phyloP scores from a whole-genome alignment of 2,113 vertebrate species.

The Piprites chloris region DNA sequence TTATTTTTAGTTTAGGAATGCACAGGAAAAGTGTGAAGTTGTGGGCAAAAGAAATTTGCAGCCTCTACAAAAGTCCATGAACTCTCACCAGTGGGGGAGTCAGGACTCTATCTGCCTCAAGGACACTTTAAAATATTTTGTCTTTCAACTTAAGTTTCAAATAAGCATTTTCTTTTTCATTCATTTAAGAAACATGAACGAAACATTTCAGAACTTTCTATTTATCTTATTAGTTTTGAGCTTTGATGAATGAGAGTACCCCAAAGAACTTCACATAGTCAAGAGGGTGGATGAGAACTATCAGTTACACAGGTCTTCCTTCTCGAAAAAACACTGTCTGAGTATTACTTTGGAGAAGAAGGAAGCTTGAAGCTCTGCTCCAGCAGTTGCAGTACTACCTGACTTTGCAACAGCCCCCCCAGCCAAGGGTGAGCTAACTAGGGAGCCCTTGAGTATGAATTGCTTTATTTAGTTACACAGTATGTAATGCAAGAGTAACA shows the following conservation, averaged over 20 bases:
- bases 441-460: neutral
- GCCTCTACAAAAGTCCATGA: neutral
- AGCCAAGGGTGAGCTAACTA: neutral
- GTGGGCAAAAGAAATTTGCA: neutral
- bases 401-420: neutral
- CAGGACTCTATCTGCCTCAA: neutral
- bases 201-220: neutral
- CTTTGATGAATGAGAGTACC: neutral
- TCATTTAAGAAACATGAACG: neutral
- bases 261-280: neutral
- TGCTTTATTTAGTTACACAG: neutral
- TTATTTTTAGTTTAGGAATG: neutral
- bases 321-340: neutral
- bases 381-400: neutral
- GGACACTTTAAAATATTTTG: neutral
- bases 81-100: neutral
- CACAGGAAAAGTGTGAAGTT: neutral
- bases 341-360: neutral
- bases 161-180: neutral
- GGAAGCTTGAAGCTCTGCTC: neutral
- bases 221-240: neutral
- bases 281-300: neutral
- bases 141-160: neutral
- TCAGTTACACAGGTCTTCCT: neutral
- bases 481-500: neutral